phyloP scores from a whole-genome alignment of 1,140 invertebrate species.

The Brachionus rotundiformis region DNA sequence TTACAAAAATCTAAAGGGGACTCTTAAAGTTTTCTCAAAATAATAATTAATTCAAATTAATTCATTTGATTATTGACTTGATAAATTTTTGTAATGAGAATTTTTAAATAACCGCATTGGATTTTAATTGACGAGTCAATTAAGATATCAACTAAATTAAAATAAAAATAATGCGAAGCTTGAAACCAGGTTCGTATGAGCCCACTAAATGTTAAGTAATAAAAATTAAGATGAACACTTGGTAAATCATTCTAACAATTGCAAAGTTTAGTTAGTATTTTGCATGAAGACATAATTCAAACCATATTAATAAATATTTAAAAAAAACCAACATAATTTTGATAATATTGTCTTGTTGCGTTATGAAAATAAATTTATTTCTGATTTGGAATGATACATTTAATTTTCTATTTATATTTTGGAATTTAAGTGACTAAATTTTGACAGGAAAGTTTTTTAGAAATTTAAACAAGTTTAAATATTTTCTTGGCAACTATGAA shows the following conservation, averaged over 20 bases:
- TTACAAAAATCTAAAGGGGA: conserved; percentile 23
- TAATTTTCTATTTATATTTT: not conserved
- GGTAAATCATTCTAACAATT: not conserved
- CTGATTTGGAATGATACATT: not conserved
- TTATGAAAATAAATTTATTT: not conserved
- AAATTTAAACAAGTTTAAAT: not conserved
- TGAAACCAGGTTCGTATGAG: not conserved
- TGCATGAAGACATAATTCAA: conserved; percentile 12
- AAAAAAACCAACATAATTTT: conserved; percentile 29
- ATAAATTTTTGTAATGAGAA: not conserved
- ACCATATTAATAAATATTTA: not conserved
- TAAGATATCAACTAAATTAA: not conserved
- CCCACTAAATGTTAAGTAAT: conserved; percentile 31
- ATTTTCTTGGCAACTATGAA: too few relatives aligned
- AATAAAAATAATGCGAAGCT: not conserved
- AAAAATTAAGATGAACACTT: not conserved
- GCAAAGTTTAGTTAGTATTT: not conserved
- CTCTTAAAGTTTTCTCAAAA: not conserved
- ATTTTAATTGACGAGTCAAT: not conserved
- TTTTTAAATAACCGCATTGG: not conserved
- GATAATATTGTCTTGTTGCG: conserved; percentile 32
- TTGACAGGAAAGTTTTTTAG: not conserved
- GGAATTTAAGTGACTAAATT: not conserved
- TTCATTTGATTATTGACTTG: not conserved
- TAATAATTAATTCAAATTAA: not conserved